Conservation (phyloP, 2,888 invertebrate species). For the Tenthredo scrophulariae region DNA sequence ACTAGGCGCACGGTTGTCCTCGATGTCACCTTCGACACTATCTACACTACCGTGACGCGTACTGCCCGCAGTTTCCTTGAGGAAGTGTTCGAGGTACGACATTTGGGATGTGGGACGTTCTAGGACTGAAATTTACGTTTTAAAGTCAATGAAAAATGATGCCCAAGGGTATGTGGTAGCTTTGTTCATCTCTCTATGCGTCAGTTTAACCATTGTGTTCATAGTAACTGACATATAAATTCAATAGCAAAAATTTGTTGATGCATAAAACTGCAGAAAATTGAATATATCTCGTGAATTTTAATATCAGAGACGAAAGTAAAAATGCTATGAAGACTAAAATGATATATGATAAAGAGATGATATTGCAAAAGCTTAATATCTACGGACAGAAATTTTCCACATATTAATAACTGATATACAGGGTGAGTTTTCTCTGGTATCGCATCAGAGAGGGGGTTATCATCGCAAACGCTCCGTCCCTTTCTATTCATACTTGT, state of each 20-base stretch:
- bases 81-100: conserved; percentile 94
- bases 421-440: no score
- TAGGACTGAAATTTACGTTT: conserved; percentile 83
- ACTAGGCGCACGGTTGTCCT: conserved; percentile 88
- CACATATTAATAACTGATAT: conserved; percentile 28
- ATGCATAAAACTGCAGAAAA: not conserved
- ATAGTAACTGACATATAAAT: not conserved
- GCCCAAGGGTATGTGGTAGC: not conserved
- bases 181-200: not conserved
- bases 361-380: conserved; percentile 6
- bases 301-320: not conserved
- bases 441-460: no score
- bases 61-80: conserved; percentile 85
- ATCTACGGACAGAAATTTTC: conserved; percentile 13
- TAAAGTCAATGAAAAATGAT: not conserved
- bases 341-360: not conserved
- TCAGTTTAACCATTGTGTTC: not conserved
- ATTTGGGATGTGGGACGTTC: conserved; percentile 95
- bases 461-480: no score
- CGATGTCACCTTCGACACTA: conserved; percentile 87
- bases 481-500: no score
- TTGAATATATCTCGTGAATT: not conserved
- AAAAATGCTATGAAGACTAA: not conserved
- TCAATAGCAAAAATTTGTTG: not conserved
- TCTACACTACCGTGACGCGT: conserved; percentile 81